phyloP scores from a whole-genome alignment of 2,888 invertebrate species.

The Campoplex nolae region DNA sequence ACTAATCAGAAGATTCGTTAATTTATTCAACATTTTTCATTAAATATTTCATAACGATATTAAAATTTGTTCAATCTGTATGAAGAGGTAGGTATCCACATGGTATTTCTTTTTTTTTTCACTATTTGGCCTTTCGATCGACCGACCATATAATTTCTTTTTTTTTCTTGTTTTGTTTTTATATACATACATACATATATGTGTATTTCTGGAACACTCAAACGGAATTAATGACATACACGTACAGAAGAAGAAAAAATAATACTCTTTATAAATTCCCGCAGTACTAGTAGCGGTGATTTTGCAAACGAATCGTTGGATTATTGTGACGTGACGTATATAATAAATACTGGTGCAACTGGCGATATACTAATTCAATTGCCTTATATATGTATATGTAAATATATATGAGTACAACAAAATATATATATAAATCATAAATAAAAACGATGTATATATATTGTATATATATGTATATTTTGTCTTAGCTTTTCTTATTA shows the following conservation, averaged over 20 bases:
- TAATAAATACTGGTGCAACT: constrained; percentile 72
- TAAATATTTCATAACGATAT: not conserved
- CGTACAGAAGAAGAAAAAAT: constrained; percentile 62
- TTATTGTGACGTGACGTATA: constrained; percentile 70
- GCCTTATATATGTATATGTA: constrained; percentile 49
- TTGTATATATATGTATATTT: not conserved
- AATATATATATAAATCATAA: constrained; percentile 16
- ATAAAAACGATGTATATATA: not conserved
- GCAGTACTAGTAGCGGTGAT: constrained; percentile 71
- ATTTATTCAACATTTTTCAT: not conserved
- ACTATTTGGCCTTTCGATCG: constrained; percentile 63
- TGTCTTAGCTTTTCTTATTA: not conserved
- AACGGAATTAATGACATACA: constrained; percentile 72
- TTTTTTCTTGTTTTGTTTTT: constrained; percentile 3
- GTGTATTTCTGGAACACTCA: constrained; percentile 76
- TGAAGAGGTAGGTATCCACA: constrained; percentile 77
- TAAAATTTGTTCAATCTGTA: constrained; percentile 47
- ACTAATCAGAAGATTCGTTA: too few relatives aligned
- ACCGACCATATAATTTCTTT: constrained; percentile 67
- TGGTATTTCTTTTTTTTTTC: constrained; percentile 56
- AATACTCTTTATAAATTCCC: constrained; percentile 61
- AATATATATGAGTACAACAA: not conserved
- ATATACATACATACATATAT: constrained; percentile 62
- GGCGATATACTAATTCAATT: constrained; percentile 69
- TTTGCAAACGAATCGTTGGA: constrained; percentile 54